Percentiles rank a stretch among this genome's conserved stretches.
Conservation (phyloP, 1,140 invertebrate species). For the Neodiprion lecontei region DNA sequence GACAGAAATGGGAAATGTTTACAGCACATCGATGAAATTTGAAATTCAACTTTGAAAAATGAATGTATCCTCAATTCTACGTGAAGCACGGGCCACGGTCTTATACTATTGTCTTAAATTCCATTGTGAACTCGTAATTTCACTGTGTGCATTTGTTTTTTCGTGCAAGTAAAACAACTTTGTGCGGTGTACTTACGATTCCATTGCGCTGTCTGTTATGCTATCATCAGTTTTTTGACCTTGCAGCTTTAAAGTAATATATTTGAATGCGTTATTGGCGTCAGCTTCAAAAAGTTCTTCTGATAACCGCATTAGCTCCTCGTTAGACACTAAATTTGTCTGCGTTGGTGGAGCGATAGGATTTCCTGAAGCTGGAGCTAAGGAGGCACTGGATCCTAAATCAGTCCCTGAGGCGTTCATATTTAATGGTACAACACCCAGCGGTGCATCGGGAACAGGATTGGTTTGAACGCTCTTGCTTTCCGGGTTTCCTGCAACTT, state of each 20-base stretch:
- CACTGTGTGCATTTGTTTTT: too few species aligned
- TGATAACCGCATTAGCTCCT: constrained; percentile 54
- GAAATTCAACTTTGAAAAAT: too few species aligned
- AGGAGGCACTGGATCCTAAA: neutral
- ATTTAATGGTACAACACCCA: neutral
- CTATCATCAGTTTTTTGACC: constrained; percentile 57
- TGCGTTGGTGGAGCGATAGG: neutral
- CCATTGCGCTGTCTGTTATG: constrained; percentile 52
- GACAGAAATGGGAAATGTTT: too few species aligned
- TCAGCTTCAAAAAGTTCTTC: constrained; percentile 56
- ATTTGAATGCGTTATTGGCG: constrained; percentile 56
- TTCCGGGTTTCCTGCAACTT: constrained; percentile 22
- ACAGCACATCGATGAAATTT: too few species aligned
- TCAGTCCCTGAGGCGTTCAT: neutral
- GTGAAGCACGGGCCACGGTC: too few species aligned
- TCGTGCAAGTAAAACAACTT: too few species aligned
- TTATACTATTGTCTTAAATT: too few species aligned
- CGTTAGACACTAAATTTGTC: constrained; percentile 46
- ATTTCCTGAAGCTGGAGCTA: neutral
- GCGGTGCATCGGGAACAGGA: constrained; percentile 29
- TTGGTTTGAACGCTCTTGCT: constrained; percentile 24
- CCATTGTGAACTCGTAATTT: too few species aligned
- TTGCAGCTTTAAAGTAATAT: constrained; percentile 58
- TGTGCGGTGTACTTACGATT: constrained; percentile 48
- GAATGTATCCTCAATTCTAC: too few species aligned